Evolutionary conservation across 2,113 vertebrate genomes (phyloP).

Genomic region (Mormoops blainvillei): DNA sequence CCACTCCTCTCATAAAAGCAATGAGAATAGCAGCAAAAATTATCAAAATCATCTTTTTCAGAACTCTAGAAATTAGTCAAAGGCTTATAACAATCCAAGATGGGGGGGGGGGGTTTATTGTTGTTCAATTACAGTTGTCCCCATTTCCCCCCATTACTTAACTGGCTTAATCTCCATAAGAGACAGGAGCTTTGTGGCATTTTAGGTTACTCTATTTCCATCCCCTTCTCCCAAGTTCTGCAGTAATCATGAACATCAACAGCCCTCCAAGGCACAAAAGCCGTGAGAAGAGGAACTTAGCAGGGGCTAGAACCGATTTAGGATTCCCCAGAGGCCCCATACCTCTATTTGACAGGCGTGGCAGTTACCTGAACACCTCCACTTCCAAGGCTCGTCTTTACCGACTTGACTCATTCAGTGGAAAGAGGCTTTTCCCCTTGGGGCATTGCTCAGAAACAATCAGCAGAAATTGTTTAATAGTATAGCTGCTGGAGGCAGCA

Average conservation of each 20-base stretch:
- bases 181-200: not conserved
- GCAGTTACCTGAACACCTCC: not conserved
- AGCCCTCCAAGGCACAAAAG: not conserved
- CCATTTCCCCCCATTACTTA: too few species aligned
- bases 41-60: not conserved
- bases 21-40: not conserved
- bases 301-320: not conserved
- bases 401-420: not conserved
- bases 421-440: not conserved
- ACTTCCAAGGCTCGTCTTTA: not conserved
- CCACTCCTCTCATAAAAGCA: not conserved
- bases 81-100: not conserved
- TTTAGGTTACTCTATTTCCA: not conserved
- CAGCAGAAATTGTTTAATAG: not conserved
- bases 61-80: not conserved
- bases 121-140: too few species aligned
- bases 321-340: not conserved
- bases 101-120: too few species aligned
- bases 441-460: not conserved
- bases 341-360: not conserved
- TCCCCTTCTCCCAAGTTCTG: not conserved
- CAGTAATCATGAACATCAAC: not conserved
- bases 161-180: not conserved
- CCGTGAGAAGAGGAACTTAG: not conserved
- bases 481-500: not conserved